Evolutionary conservation across 92 coral and sea anemone genomes (phyloP).

Genomic region (Epizoanthus scotinus): DNA sequence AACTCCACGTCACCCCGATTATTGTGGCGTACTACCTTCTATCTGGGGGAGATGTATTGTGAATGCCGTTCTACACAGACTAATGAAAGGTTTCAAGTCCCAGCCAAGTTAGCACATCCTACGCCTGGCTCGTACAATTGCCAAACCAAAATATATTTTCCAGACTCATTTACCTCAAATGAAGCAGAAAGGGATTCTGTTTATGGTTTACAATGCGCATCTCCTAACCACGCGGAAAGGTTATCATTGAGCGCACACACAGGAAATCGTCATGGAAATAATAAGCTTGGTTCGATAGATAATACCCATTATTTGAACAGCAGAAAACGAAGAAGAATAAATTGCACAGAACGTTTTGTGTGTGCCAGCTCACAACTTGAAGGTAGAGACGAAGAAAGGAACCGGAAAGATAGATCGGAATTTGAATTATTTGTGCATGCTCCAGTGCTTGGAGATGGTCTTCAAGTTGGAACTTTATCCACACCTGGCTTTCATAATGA

Average conservation of each 20-base stretch:
- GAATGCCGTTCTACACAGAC: background rate
- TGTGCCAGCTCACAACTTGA: background rate
- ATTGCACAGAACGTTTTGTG: background rate
- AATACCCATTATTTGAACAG: background rate
- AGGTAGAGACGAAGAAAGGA: background rate
- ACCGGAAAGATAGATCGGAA: background rate
- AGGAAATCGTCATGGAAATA: background rate
- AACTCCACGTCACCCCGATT: background rate
- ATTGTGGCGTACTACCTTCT: too few relatives aligned
- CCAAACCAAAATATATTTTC: slow-evolving; percentile 28
- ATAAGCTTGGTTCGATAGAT: background rate
- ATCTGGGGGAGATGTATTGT: background rate
- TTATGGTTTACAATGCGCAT: background rate
- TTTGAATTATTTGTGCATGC: background rate
- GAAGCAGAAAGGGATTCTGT: background rate
- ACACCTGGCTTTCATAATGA: background rate
- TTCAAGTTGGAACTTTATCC: slow-evolving; percentile 7
- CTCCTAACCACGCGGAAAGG: background rate
- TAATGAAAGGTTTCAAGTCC: slow-evolving; percentile 18
- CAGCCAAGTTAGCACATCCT: slow-evolving; percentile 9
- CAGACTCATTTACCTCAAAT: slow-evolving; percentile 18
- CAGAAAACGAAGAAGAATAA: background rate
- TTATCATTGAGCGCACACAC: background rate
- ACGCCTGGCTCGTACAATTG: slow-evolving; percentile 3
- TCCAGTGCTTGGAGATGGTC: background rate